phyloP scores from a whole-genome alignment of 2,888 invertebrate species.

The Ectemnius lituratus region DNA sequence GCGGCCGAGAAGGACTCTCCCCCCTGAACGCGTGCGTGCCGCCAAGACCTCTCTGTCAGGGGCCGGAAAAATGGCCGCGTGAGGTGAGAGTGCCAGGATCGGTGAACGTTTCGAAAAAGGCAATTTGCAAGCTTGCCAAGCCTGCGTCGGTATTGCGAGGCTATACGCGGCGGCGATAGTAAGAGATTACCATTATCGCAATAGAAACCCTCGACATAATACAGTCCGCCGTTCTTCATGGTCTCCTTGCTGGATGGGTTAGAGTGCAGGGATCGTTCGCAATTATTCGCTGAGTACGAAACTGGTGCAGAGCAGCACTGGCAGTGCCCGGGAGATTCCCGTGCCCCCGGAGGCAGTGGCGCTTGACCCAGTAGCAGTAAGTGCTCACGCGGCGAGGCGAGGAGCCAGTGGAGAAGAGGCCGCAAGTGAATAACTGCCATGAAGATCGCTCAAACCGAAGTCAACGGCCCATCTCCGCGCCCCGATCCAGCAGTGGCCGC shows the following conservation, averaged over 20 bases:
- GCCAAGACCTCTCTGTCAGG: slow-evolving; percentile 17
- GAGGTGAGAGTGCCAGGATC: slow-evolving; percentile 35
- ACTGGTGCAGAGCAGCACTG: slow-evolving; percentile 37
- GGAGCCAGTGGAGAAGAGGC: slow-evolving; percentile 49
- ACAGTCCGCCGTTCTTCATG: not conserved
- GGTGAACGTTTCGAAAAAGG: slow-evolving; percentile 31
- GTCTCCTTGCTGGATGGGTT: not conserved
- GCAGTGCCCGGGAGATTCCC: slow-evolving; percentile 57
- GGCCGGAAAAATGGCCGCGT: slow-evolving; percentile 35
- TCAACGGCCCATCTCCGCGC: slow-evolving; percentile 38
- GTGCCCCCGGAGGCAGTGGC: slow-evolving; percentile 62
- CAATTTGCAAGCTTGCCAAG: slow-evolving; percentile 20
- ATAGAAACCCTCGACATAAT: slow-evolving; percentile 1
- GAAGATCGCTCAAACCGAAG: slow-evolving; percentile 64
- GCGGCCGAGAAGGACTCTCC: slow-evolving; percentile 7
- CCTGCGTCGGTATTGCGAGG: not conserved
- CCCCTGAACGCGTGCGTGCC: slow-evolving; percentile 29
- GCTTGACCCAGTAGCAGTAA: slow-evolving; percentile 71
- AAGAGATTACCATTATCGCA: slow-evolving; percentile 1
- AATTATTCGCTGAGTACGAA: slow-evolving; percentile 39
- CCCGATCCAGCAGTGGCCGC: slow-evolving; percentile 14
- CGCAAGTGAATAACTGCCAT: slow-evolving; percentile 72
- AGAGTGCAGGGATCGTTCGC: not conserved
- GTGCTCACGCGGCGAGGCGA: slow-evolving; percentile 26
- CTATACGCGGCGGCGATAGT: not conserved